A percentile compares a stretch with the other conserved stretches of the same genome.
phyloP scores from a whole-genome alignment of 2,797 vertebrate species.

The Enteromius trimaculatus region DNA sequence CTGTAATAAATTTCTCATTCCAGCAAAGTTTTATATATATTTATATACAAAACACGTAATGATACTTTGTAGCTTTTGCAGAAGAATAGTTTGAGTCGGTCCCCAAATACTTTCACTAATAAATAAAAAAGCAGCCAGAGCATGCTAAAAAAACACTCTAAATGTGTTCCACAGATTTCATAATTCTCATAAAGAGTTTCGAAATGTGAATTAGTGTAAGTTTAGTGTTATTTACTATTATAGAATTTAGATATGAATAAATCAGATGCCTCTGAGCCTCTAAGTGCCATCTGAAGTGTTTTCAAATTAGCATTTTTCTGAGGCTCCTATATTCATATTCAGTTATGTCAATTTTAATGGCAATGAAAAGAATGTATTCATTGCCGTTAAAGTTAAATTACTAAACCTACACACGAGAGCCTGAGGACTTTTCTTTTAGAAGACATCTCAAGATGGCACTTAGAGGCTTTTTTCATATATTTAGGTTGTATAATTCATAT shows the following conservation, averaged over 20 bases:
- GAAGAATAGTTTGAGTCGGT: background rate
- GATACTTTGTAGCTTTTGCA: background rate
- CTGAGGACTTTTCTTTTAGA: too few species aligned
- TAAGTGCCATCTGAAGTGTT: too few species aligned
- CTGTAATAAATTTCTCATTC: background rate
- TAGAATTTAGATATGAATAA: background rate
- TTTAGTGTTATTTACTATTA: background rate
- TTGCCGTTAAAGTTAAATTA: too few species aligned
- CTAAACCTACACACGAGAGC: too few species aligned
- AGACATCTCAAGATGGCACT: too few species aligned
- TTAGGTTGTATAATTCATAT: too few species aligned
- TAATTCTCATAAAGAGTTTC: background rate
- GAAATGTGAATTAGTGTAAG: background rate
- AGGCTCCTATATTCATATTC: too few species aligned
- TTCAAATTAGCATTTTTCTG: too few species aligned
- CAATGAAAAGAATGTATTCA: too few species aligned
- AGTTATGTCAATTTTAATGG: too few species aligned
- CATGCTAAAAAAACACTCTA: background rate
- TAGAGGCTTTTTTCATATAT: too few species aligned
- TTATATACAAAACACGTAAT: background rate
- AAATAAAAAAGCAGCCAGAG: background rate
- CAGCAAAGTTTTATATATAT: background rate
- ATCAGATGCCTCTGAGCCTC: too few species aligned
- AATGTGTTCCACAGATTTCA: background rate
- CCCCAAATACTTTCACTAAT: background rate